These are phyloP conservation scores for Rhinophrynus dorsalis DNA, from an alignment of 2,797 vertebrate genomes.

Conservation along the genomic window DNA sequence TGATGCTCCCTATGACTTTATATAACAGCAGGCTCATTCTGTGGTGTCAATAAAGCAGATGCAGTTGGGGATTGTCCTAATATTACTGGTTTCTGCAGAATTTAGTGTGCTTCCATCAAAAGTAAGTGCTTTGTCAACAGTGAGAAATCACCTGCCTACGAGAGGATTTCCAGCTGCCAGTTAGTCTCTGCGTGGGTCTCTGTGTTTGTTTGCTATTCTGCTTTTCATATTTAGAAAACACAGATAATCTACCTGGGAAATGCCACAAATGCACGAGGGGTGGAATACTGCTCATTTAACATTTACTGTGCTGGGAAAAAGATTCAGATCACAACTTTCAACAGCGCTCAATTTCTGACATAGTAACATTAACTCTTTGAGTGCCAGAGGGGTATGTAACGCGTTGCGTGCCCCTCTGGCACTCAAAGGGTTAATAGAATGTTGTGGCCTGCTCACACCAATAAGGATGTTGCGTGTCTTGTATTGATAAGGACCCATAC, in stretches of 20 bases:
- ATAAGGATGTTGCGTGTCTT: too few relatives aligned
- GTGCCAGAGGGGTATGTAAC: too few relatives aligned
- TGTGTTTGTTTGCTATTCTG: constrained; percentile 11
- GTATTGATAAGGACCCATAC: too few relatives aligned
- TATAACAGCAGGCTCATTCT: not conserved
- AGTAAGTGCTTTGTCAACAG: constrained; percentile 17
- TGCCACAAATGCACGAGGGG: not conserved
- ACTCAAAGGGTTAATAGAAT: too few relatives aligned
- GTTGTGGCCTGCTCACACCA: too few relatives aligned
- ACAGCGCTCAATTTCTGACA: too few relatives aligned
- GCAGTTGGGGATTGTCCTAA: not conserved
- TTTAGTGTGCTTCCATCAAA: constrained; percentile 5
- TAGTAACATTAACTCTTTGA: too few relatives aligned
- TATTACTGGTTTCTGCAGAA: not conserved
- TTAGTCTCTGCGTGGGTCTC: not conserved
- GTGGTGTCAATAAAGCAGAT: not conserved
- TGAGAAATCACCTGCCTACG: not conserved
- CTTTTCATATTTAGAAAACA: constrained; percentile 4
- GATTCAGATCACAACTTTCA: too few relatives aligned
- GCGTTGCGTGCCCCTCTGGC: too few relatives aligned
- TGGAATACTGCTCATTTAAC: not conserved
- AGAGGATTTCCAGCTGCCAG: not conserved
- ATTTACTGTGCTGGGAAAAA: not conserved
- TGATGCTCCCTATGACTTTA: not conserved
- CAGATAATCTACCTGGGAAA: not conserved